Base-by-base conservation (phyloP, 2,888 invertebrate genomes). In the Cheilosia variabilis region DNA sequence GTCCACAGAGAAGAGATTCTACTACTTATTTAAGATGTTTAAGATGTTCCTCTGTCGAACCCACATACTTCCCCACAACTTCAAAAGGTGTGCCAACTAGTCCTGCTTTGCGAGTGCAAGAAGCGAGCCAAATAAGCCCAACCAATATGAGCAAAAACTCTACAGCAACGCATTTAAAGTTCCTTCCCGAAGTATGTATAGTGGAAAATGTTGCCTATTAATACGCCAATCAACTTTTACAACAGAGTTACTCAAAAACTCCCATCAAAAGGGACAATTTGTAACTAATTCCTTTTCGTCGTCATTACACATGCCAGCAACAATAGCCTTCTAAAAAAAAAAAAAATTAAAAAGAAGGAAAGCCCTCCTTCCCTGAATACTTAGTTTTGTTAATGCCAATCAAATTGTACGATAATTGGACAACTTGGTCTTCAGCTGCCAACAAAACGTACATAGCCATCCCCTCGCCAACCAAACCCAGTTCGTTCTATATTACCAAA, bases 391-490 rank as follows among this genome's bases (percentile, higher is more conserved):
- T 71, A 71, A 71, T 72, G 60, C 41, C 72, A 86, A 81, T 86
- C 81, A 86, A 81, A 86, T 80, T 80, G 84, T 80, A 86, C 86
- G 81, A 63, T 86, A 86, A 86, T 86, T 86, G 86, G 71, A 60
- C 71, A 86, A 86, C 62, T 86, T 86, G 45, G 75, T 86, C 80
- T 80, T 66, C 76, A 57, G 60, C 75, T 75, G 71, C 69, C 80
- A 80, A 80, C 65, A 86, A 52, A 66, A 66, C 58, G 45, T 55
- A 45, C 50, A 13, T 15, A 10, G 27, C 27, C 13, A 17, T 41
- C 17, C 71, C 22, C 13, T 22, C 4, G 10, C 47, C 19, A 27
- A 13, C 43, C 50, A 60, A 52, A 58, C 6, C 24, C 22, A 45
- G 66, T 53, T 66, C 41, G 27, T 47, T 78, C 68, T 78, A 83